Evolutionary conservation across 2,113 vertebrate species (phyloP).

Genomic region (Toxotes chatareus): DNA sequence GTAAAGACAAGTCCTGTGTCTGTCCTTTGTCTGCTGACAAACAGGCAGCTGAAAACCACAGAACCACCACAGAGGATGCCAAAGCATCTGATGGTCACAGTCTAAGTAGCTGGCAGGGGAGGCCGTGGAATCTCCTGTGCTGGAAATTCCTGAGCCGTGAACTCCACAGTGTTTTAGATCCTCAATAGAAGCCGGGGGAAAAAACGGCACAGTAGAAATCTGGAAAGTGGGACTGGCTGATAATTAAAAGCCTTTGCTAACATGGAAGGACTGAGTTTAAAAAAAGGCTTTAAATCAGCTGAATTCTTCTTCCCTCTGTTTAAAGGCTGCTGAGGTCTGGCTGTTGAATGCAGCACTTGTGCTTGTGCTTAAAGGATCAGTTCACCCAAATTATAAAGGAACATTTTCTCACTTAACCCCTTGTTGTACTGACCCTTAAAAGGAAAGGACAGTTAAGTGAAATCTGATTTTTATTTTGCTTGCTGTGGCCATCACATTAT

Average conservation of each 20-base stretch:
- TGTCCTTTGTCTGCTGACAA: background rate
- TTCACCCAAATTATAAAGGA: background rate
- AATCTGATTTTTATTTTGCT: too few relatives aligned
- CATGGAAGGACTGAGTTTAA: background rate
- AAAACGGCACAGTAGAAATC: constrained; percentile 10
- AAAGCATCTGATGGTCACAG: constrained; percentile 31
- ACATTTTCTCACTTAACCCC: background rate
- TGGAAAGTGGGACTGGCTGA: constrained; percentile 12
- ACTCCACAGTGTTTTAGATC: background rate
- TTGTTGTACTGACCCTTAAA: background rate
- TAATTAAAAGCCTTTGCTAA: background rate
- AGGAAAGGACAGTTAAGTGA: background rate
- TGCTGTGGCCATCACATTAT: too few relatives aligned
- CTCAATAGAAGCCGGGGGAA: background rate
- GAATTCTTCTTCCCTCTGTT: background rate
- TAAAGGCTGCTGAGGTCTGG: background rate
- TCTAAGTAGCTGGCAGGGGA: constrained; percentile 18
- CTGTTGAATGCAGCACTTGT: background rate
- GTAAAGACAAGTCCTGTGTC: constrained; percentile 4
- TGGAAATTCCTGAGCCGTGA: constrained; percentile 27
- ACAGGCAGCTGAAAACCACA: constrained; percentile 6
- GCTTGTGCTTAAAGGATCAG: background rate
- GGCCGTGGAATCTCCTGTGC: background rate
- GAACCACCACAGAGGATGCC: background rate
- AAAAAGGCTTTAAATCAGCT: background rate